A percentile compares a stretch with the other conserved stretches of the same genome.
Conservation (phyloP, 2,888 invertebrate genomes). For the Torymus texanus region DNA sequence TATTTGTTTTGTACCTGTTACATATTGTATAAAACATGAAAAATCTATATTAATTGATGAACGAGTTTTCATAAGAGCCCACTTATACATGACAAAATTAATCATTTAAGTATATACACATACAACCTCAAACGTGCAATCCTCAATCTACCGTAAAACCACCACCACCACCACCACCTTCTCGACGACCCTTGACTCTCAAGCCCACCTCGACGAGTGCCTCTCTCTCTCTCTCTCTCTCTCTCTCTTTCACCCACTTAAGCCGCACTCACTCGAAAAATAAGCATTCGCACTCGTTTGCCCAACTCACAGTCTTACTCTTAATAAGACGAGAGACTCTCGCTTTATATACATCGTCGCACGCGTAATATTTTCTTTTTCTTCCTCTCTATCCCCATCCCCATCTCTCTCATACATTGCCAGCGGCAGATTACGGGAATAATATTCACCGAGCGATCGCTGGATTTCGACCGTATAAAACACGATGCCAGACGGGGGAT, state of each 20-base stretch:
- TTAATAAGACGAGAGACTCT: background rate
- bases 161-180: too few relatives aligned
- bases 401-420: background rate
- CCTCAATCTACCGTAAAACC: too few relatives aligned
- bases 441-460: conserved; percentile 60
- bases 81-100: too few relatives aligned
- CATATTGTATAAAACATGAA: too few relatives aligned
- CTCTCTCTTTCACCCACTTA: background rate
- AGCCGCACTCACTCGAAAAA: too few relatives aligned
- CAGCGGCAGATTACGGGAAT: conserved; percentile 64
- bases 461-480: conserved; percentile 67
- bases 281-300: background rate
- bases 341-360: background rate
- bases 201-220: background rate
- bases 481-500: conserved; percentile 65
- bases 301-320: conserved; percentile 23
- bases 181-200: background rate
- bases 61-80: too few relatives aligned
- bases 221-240: background rate
- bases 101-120: too few relatives aligned
- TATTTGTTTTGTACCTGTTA: too few relatives aligned
- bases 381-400: too few relatives aligned
- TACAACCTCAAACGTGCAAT: too few relatives aligned
- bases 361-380: conserved; percentile 61
- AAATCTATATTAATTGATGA: too few relatives aligned